Evolutionary conservation across 2,888 invertebrate genomes (phyloP).

Genomic region (Serripes groenlandicus): DNA sequence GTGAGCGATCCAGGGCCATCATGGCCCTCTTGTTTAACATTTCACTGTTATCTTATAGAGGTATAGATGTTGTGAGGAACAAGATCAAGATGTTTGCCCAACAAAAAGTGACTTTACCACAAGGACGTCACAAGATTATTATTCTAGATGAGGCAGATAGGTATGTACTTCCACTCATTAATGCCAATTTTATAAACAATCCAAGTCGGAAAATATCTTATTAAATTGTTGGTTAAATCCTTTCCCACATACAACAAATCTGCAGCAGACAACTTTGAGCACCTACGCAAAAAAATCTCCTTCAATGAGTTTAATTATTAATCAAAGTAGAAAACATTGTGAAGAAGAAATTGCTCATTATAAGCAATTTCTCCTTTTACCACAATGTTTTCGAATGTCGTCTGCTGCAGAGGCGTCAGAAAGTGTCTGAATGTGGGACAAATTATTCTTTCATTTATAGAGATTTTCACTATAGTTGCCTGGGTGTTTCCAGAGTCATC

Average conservation of each 20-base stretch:
- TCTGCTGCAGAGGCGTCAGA: no score
- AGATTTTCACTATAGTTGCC: background rate
- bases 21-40: no score
- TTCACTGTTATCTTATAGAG: conserved; percentile 90
- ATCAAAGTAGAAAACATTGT: conserved; percentile 1
- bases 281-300: background rate
- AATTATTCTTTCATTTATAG: no score
- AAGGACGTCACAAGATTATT: conserved; percentile 97
- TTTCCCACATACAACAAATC: background rate
- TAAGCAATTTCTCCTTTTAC: background rate
- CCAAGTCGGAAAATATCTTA: no score
- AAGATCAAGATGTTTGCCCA: conserved; percentile 99
- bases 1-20: no score
- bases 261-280: background rate
- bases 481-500: background rate
- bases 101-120: conserved; percentile 96
- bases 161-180: no score
- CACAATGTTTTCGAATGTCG: background rate
- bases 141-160: conserved; percentile 99
- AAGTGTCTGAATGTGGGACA: no score
- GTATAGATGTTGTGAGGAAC: conserved; percentile 98
- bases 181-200: no score
- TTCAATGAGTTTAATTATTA: background rate
- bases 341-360: conserved; percentile 1
- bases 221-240: background rate